Evolutionary conservation across 2,888 invertebrate species (phyloP), one percentile per base, ranked within the genome.

Genomic region (Oscheius sp.): DNA sequence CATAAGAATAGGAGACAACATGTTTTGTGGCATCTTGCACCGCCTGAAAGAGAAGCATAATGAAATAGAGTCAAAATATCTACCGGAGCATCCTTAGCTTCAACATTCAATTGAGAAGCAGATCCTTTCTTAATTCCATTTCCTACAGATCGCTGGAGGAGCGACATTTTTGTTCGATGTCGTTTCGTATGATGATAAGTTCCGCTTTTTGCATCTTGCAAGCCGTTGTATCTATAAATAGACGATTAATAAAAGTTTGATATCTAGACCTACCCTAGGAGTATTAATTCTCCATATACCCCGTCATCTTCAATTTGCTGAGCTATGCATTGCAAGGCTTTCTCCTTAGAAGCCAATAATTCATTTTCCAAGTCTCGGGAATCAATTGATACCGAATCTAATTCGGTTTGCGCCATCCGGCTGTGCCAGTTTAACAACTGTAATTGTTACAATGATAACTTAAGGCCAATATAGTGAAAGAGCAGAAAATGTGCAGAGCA

Each of bases 41-140:
- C 0, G 83, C 79, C 78, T 82, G 72, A 52, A 61, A 46, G 39
- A 23, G 27, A 12, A 8, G 8, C 17, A 58, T 25, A 39, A 31
- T 33, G 50, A 33, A 17, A 37, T 17, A 52, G 37, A 23, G 3
- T 12, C 6, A 10, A n/a, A 33, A 5, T n/a, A 64, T 42, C 25
- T 58, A 79, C 77, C 42, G 69, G 73, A 17, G 74, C 69, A 46
- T 80, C 76, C 17, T 70, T 74, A 3, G 76, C 74, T 2, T 77
- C 72, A 10, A 66, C 69, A 23, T 64, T 71, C 6, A 81, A 70
- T 23, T 71, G 68, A 15, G 72, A 50, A 20, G 69, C 61, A 15
- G 65, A 63, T n/a, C 76, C 75, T 69, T 86, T 85, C 63, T 83
- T 82, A 39, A 85, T 81, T 39, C 85, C 85, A 63, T 85, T 85